A percentile compares a stretch with the other conserved stretches of the same genome.
phyloP scores from a whole-genome alignment of 2,797 vertebrate species.

The Tinamus major region DNA sequence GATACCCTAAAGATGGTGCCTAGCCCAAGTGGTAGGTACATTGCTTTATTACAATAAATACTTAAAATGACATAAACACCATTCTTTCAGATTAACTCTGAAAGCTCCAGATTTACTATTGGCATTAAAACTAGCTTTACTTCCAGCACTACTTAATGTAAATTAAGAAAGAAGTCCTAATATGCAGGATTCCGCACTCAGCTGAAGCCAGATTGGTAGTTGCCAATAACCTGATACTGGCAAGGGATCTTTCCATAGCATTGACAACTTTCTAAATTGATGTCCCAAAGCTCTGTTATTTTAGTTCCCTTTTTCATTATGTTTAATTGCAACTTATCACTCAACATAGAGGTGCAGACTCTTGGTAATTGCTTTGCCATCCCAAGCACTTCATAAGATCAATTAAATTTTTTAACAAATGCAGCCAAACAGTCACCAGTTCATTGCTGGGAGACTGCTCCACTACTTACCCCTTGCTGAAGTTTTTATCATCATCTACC shows the following conservation, averaged over 20 bases:
- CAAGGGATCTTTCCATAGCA: conserved; percentile 11
- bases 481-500: conserved; percentile 96
- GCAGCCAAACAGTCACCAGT: not conserved
- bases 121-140: conserved; percentile 21
- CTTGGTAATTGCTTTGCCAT: not conserved
- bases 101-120: not conserved
- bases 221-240: conserved; percentile 34
- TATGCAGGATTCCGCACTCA: not conserved
- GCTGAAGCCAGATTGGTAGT: not conserved
- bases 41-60: not conserved
- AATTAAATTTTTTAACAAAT: not conserved
- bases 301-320: conserved; percentile 24
- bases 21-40: not conserved
- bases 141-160: conserved; percentile 8
- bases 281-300: conserved; percentile 23
- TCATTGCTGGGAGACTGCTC: not conserved
- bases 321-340: conserved; percentile 26
- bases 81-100: not conserved
- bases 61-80: not conserved
- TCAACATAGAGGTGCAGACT: not conserved
- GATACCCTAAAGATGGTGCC: not conserved
- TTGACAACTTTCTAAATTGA: not conserved
- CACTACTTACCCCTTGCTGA: conserved; percentile 91
- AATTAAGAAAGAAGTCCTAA: not conserved
- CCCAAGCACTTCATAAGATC: not conserved